Evolutionary conservation across 2,888 invertebrate genomes (phyloP), one percentile per base, ranked within the genome.

Genomic region (Nemotelus nigrinus): DNA sequence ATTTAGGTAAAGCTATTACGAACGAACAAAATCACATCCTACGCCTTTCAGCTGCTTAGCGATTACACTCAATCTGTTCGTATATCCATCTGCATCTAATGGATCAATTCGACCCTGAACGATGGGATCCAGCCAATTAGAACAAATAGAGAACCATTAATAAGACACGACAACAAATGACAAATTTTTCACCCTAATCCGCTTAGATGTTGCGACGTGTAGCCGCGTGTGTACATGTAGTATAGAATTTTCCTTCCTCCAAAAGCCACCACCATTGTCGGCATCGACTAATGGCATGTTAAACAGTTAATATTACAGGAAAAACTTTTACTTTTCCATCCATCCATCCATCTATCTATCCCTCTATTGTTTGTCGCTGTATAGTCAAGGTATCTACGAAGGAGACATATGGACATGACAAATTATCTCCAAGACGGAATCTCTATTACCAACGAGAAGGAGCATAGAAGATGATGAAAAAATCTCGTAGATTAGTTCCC

Each of bases 351-450:
- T 5, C 6, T 50, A 50, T 50, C 5, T 8, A 50, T 50, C 63
- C 39, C 67, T 39, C 67, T 53, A 53, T 7, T 53, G 53, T 53
- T 53, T 53, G 53, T 53, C 10, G 53, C 10, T 53, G 6, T 6
- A 10, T 53, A 10, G 53, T 10, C 10, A 6, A 53, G 53, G 53
- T 10, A 25, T 25, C 25, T 25, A 53, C 53, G 47, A 67, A 3
- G 8, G n/a, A 47, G 39, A 45, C 67, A 67, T 67, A 47, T 67
- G 47, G 48, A 67, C 45, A 67, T 67, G 67, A 67, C 47, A 67
- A 67, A 67, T 67, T 47, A 67, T 67, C 67, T 67, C 44, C 48
- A 63, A 63, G 41, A 43, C 39, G 2, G 6, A 41, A 63, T 41
- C 41, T 41, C 39, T 50, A 50, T 8, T 25, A 25, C 5, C 58